Evolutionary conservation across 2,888 invertebrate species (phyloP), one percentile per base, ranked within the genome.

Genomic region (Carpatolechia fugitivella): DNA sequence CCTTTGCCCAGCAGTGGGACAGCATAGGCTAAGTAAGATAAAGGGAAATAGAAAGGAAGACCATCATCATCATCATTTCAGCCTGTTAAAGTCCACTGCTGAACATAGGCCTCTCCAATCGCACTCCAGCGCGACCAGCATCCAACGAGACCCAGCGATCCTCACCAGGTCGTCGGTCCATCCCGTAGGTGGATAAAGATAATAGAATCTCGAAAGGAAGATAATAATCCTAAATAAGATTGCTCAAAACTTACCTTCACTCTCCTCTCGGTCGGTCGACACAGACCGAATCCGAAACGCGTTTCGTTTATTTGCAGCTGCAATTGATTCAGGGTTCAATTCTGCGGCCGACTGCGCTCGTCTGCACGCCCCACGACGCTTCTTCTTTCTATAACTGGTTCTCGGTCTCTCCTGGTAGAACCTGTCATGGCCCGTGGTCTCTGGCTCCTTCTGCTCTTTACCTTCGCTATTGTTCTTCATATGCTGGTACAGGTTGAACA

Each of bases 401-500:
- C 90, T 74, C 0, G 92, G 90, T 0, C 94, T 72, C 56, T 94
- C 93, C 72, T 94, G 94, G 68, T 94, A 95, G 76, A 95, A 96
- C 65, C 95, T 90, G n/a, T 33, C 33, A 69, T 96, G 96, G 0
- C 96, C 96, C 6, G 95, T 96, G 1, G 94, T 93, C 69, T 93
- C 93, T 0, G 91, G 78, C 62, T 85, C 91, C 60, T 82, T 92
- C 62, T 76, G 85, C 24, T 90, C 91, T 65, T 86, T 92, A 3
- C 86, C 90, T 13, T 92, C 91, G 20, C 86, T 91, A 53, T 91
- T 91, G 14, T 92, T 91, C 67, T 93, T 91, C 81, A 95, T 92
- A 60, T 91, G 93, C 68, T 94, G 93, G 69, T 95, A 95, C 58
- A 96, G 82, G 68, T 95, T 95, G 76, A 96, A 96, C 95, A 96